A percentile compares a stretch with the other conserved stretches of the same genome.
phyloP scores from a whole-genome alignment of 2,888 invertebrate genomes.

The Eupithecia pulchellata region DNA sequence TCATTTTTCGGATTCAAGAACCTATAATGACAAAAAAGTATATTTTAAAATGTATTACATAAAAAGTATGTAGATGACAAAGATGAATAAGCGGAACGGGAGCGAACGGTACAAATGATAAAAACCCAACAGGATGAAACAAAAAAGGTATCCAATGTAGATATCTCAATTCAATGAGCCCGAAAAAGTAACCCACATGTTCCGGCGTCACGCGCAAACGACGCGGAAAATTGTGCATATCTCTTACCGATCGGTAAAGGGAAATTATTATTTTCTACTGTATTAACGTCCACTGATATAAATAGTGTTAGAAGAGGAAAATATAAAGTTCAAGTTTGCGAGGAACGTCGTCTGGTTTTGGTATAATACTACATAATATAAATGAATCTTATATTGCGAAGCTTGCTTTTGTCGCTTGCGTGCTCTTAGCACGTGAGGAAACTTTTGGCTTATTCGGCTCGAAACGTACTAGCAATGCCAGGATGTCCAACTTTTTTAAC shows the following conservation, averaged over 20 bases:
- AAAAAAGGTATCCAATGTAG: slow-evolving; percentile 34
- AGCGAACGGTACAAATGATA: slow-evolving; percentile 3
- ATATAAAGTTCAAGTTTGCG: background rate
- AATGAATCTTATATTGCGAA: background rate
- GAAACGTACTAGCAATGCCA: background rate
- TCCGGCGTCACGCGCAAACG: slow-evolving; percentile 39
- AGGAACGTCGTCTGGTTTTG: background rate
- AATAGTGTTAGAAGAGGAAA: background rate
- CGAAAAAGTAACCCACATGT: slow-evolving; percentile 45
- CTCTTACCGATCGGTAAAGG: slow-evolving; percentile 38
- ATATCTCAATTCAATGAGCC: slow-evolving; percentile 40
- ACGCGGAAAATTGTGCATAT: slow-evolving; percentile 47
- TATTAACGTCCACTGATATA: slow-evolving; percentile 23
- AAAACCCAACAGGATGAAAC: slow-evolving; percentile 20
- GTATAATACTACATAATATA: no score
- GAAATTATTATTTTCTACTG: slow-evolving; percentile 40
- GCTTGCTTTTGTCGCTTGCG: background rate
- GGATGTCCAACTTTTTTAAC: background rate
- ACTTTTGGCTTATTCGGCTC: background rate
- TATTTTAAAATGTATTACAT: background rate
- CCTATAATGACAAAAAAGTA: background rate
- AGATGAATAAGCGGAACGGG: background rate
- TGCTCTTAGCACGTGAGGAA: background rate
- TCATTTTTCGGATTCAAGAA: background rate
- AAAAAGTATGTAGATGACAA: background rate